Percentiles rank a stretch among this genome's conserved stretches.
Conservation (phyloP, 2,797 vertebrate genomes). For the Tokudaia tokunoshimensis region DNA sequence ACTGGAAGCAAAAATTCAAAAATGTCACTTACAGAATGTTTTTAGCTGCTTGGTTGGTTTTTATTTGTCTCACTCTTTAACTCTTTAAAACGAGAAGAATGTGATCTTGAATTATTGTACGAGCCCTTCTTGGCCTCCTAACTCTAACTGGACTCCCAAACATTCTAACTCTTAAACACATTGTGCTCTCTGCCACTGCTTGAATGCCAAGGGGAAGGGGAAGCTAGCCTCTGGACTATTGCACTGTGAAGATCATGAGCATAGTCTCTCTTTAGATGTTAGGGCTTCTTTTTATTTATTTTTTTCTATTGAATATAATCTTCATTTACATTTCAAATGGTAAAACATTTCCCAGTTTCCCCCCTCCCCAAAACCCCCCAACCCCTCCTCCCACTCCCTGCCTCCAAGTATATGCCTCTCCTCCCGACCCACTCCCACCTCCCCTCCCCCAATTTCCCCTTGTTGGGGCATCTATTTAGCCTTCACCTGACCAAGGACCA, state of each 20-base stretch:
- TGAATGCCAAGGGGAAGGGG: not conserved
- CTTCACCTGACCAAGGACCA: no score
- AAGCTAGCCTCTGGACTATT: not conserved
- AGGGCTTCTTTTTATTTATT: not conserved
- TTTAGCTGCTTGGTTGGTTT: not conserved
- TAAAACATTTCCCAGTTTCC: no score
- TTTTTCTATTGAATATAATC: no score
- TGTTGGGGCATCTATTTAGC: no score
- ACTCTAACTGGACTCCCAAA: not conserved
- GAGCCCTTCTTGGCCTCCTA: not conserved
- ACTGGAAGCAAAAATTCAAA: conserved; percentile 6
- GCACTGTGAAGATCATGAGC: not conserved
- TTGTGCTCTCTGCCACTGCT: not conserved
- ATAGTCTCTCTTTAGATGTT: not conserved
- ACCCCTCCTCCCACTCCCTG: no score
- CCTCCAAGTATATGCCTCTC: no score
- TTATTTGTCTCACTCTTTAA: not conserved
- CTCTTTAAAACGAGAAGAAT: not conserved
- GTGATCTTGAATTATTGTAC: not conserved
- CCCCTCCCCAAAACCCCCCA: no score
- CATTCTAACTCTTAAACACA: not conserved
- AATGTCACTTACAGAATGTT: conserved; percentile 2
- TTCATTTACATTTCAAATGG: no score
- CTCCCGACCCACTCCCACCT: no score
- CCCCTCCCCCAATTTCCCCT: no score